phyloP scores from a whole-genome alignment of 2,888 invertebrate genomes.

The Anthophora plumipes region DNA sequence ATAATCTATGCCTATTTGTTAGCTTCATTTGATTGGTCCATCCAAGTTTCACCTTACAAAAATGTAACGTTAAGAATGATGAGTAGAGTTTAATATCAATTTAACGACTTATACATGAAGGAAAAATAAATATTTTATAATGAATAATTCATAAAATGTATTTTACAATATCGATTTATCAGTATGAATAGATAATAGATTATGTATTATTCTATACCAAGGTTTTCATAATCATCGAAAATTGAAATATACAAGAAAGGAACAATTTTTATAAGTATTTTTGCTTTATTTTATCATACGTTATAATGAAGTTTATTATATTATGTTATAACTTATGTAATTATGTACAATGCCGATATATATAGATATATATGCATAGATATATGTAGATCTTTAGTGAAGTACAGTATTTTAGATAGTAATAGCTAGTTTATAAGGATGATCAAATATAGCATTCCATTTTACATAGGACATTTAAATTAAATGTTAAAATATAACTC shows the following conservation, averaged over 20 bases:
- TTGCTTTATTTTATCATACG: constrained; percentile 43
- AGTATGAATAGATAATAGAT: constrained; percentile 5
- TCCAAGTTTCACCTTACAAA: constrained; percentile 23
- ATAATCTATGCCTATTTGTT: constrained; percentile 13
- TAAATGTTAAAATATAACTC: constrained; percentile 25
- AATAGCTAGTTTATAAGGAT: constrained; percentile 29
- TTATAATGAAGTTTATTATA: constrained; percentile 30
- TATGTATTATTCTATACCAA: constrained; percentile 48
- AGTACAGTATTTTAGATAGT: constrained; percentile 24
- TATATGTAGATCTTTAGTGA: constrained; percentile 32
- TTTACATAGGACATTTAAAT: constrained; percentile 25
- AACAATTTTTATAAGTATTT: constrained; percentile 27
- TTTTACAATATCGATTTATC: constrained; percentile 46
- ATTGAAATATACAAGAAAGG: constrained; percentile 33
- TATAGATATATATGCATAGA: neutral
- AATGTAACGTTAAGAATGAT: constrained; percentile 33
- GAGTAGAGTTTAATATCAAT: constrained; percentile 41
- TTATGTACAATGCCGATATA: constrained; percentile 62
- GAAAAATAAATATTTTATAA: neutral
- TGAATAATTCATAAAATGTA: constrained; percentile 3
- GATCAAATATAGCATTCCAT: constrained; percentile 25
- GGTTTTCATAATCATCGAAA: neutral
- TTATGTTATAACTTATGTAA: constrained; percentile 53
- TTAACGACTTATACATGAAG: too few relatives aligned
- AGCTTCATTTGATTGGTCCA: constrained; percentile 33